A percentile compares a stretch with the other conserved stretches of the same genome.
Evolutionary conservation across 2,888 invertebrate genomes (phyloP).

Genomic region (Mellilla xanthometata): DNA sequence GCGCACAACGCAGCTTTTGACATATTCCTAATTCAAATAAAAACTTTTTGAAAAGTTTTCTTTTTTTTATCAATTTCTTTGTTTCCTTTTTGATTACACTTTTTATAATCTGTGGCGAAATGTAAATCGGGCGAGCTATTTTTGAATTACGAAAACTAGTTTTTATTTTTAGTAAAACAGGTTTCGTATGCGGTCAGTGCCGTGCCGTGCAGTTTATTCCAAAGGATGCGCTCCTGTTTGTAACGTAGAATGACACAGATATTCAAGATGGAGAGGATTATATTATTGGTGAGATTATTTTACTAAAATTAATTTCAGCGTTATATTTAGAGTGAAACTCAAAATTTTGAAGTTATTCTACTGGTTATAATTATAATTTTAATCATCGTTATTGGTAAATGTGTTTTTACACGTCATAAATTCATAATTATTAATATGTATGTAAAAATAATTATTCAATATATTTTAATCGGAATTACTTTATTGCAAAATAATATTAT

Average conservation of each 20-base stretch:
- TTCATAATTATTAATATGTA: too few species aligned
- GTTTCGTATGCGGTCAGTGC: conserved; percentile 51
- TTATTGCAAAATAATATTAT: too few species aligned
- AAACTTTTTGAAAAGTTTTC: neutral
- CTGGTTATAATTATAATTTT: too few species aligned
- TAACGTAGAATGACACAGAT: conserved; percentile 32
- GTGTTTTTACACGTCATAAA: too few species aligned
- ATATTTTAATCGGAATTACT: too few species aligned
- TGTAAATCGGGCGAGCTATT: conserved; percentile 15
- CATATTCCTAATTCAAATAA: conserved; percentile 31
- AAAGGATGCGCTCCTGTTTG: conserved; percentile 52
- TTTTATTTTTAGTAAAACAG: conserved; percentile 32
- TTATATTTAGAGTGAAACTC: too few species aligned
- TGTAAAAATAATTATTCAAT: too few species aligned
- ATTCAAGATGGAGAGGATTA: conserved; percentile 36
- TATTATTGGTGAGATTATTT: conserved; percentile 38
- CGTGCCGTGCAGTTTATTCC: conserved; percentile 27
- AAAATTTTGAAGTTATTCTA: too few species aligned
- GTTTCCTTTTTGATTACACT: neutral
- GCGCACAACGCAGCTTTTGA: conserved; percentile 43
- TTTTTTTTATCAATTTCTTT: neutral
- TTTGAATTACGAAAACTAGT: neutral
- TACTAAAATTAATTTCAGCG: neutral
- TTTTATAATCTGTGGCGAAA: conserved; percentile 8
- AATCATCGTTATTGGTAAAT: too few species aligned